These are phyloP conservation scores for Calosoma granatense DNA, from an alignment of 1,140 invertebrate species.

Conservation along the genomic window DNA sequence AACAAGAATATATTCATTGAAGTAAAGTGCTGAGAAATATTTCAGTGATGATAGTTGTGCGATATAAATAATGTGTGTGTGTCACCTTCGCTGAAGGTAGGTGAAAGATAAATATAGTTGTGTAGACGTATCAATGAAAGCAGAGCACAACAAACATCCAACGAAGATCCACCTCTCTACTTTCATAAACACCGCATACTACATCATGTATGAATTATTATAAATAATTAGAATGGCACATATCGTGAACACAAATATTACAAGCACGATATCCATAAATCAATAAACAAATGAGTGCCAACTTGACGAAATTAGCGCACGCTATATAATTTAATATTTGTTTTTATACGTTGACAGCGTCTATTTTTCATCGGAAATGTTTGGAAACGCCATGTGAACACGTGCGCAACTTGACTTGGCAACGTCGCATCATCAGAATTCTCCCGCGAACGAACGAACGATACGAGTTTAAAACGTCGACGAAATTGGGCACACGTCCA, in stretches of 20 bases:
- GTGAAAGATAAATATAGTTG: no score
- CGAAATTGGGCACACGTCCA: neutral
- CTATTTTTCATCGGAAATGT: constrained; percentile 6
- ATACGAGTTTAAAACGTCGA: neutral
- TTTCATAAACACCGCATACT: no score
- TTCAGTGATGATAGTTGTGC: no score
- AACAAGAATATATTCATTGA: no score
- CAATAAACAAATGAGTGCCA: constrained; percentile 8
- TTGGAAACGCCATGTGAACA: neutral
- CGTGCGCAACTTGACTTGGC: neutral
- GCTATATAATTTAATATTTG: constrained; percentile 1
- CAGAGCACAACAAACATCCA: no score
- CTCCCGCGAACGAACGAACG: neutral
- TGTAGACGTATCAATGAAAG: no score
- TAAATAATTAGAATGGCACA: constrained; percentile 3
- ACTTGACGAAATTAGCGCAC: neutral
- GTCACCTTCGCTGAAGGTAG: no score
- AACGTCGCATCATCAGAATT: neutral
- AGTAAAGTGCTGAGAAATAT: no score
- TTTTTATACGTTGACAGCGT: constrained; percentile 1
- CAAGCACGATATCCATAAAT: constrained; percentile 1
- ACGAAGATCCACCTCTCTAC: no score
- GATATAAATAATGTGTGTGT: no score
- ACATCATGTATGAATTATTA: constrained; percentile 4
- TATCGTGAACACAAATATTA: neutral